These are phyloP conservation scores for Knipowitschia caucasica DNA, from an alignment of 2,797 vertebrate genomes.

Conservation along the genomic window DNA sequence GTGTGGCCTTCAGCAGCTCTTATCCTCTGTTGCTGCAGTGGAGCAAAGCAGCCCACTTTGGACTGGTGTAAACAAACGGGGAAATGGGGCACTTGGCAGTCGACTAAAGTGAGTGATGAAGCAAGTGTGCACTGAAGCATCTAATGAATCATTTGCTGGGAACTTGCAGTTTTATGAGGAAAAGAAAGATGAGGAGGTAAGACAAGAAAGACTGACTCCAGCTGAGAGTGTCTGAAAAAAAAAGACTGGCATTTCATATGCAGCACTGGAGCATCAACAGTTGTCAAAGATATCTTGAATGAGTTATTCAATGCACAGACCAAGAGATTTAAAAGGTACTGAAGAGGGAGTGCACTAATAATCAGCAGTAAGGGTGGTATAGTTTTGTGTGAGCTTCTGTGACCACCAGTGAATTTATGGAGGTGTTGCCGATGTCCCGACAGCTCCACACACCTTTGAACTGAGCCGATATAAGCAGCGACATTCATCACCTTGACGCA, in stretches of 20 bases:
- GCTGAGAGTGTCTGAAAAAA: constrained; percentile 24
- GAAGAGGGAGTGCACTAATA: constrained; percentile 28
- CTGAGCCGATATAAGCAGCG: constrained; percentile 16
- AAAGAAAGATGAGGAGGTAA: constrained; percentile 59
- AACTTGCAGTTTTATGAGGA: constrained; percentile 64
- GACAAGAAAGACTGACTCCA: constrained; percentile 44
- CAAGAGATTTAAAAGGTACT: constrained; percentile 39
- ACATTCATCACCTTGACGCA: constrained; percentile 16
- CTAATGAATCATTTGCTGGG: constrained; percentile 74
- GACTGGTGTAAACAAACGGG: constrained; percentile 72
- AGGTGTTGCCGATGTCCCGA: constrained; percentile 50
- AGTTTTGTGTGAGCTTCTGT: constrained; percentile 19
- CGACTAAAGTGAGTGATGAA: constrained; percentile 70
- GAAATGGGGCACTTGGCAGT: constrained; percentile 75
- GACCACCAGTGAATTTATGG: constrained; percentile 38
- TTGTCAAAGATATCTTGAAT: constrained; percentile 42
- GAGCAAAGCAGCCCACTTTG: constrained; percentile 63
- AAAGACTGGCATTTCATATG: constrained; percentile 30
- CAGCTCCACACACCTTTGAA: constrained; percentile 42
- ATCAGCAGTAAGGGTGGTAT: constrained; percentile 17
- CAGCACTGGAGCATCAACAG: constrained; percentile 31
- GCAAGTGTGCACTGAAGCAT: constrained; percentile 73
- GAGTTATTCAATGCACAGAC: constrained; percentile 26
- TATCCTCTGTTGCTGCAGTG: constrained; percentile 45
- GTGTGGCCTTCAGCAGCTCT: constrained; percentile 63